Evolutionary conservation across 2,888 invertebrate genomes (phyloP).

Genomic region (Brassicogethes aeneus): DNA sequence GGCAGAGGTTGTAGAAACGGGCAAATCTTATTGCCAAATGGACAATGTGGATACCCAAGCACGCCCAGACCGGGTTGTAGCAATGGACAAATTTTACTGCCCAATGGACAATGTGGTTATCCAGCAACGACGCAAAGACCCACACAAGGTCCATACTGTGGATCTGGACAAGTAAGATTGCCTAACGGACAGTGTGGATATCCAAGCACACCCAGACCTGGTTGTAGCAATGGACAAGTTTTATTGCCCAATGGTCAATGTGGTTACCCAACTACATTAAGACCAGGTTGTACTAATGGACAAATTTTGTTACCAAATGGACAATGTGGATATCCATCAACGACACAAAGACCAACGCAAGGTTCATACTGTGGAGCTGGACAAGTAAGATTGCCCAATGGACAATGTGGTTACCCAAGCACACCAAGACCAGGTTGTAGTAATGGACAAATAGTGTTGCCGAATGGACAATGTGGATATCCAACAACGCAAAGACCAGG

Average conservation of each 20-base stretch:
- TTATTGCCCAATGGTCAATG: not conserved
- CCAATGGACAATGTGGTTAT: conserved; percentile 31
- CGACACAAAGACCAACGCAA: conserved; percentile 6
- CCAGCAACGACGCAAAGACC: conserved; percentile 17
- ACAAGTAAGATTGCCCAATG: not conserved
- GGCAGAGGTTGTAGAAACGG: conserved; percentile 13
- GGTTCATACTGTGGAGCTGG: conserved; percentile 1
- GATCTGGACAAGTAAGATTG: conserved; percentile 10
- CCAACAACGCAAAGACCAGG: not conserved
- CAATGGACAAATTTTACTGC: conserved; percentile 10
- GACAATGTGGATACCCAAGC: conserved; percentile 30
- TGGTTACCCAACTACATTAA: conserved; percentile 4
- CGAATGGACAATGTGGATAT: conserved; percentile 4
- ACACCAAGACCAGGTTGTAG: conserved; percentile 4
- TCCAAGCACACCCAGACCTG: conserved; percentile 11
- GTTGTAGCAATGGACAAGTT: conserved; percentile 1
- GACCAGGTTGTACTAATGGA: not conserved
- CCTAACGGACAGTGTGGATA: conserved; percentile 31
- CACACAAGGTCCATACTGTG: conserved; percentile 15
- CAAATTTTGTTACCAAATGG: not conserved
- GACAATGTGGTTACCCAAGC: not conserved
- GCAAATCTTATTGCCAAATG: conserved; percentile 14
- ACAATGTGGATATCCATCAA: conserved; percentile 7
- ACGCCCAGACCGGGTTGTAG: conserved; percentile 19
- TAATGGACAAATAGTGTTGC: not conserved